phyloP scores from a whole-genome alignment of 2,888 invertebrate genomes.

The Plebejus melissa region DNA sequence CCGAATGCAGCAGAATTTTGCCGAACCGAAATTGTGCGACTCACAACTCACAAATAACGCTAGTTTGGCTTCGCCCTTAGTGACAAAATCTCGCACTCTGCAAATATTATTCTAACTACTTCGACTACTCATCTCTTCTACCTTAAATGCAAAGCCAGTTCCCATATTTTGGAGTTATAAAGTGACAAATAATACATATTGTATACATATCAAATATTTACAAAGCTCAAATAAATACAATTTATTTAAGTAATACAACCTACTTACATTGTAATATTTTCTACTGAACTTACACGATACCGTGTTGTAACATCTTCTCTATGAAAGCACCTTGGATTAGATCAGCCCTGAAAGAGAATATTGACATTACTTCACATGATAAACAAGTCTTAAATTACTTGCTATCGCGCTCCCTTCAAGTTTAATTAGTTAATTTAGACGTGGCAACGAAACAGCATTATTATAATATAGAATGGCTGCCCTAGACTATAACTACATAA shows the following conservation, averaged over 20 bases:
- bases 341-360: slow-evolving; percentile 61
- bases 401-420: too few relatives aligned
- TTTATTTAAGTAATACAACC: background rate
- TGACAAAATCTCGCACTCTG: too few relatives aligned
- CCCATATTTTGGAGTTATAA: background rate
- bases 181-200: background rate
- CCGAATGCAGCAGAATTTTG: too few relatives aligned
- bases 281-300: slow-evolving; percentile 11
- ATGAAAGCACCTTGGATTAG: slow-evolving; percentile 67
- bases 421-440: too few relatives aligned
- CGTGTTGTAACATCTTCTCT: slow-evolving; percentile 51
- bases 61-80: too few relatives aligned
- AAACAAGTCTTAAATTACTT: slow-evolving; percentile 20
- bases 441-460: too few relatives aligned
- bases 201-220: background rate
- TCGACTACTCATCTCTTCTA: background rate
- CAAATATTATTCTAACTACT: background rate
- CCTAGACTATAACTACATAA: too few relatives aligned
- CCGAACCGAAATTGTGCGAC: too few relatives aligned
- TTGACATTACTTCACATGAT: background rate
- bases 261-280: background rate
- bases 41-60: too few relatives aligned
- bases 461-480: too few relatives aligned
- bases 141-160: background rate
- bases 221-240: slow-evolving; percentile 5